These are phyloP conservation scores for Garrulus glandarius DNA, from an alignment of 2,797 vertebrate genomes.

Conservation along the genomic window DNA sequence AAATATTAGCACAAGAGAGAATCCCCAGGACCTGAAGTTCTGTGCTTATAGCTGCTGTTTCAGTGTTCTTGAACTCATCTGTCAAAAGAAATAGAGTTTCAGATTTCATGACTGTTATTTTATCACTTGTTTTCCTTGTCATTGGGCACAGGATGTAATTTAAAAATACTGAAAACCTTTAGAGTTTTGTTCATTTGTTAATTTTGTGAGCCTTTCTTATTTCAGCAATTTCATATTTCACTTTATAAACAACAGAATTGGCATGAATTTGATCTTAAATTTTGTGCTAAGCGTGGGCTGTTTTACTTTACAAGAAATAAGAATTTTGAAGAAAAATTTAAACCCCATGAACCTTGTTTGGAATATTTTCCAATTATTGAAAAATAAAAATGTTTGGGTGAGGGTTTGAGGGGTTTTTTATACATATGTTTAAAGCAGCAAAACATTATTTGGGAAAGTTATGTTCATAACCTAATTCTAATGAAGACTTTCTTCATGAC, in stretches of 20 bases:
- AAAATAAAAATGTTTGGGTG: neutral
- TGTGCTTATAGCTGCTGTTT: neutral
- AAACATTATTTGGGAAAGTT: neutral
- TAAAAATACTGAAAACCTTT: neutral
- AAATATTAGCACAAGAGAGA: neutral
- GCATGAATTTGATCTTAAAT: neutral
- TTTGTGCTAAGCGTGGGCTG: neutral
- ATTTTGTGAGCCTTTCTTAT: neutral
- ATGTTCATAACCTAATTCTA: neutral
- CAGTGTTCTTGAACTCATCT: neutral
- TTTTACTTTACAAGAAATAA: neutral
- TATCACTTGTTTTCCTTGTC: neutral
- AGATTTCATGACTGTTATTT: neutral
- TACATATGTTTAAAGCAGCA: neutral
- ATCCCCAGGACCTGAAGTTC: neutral
- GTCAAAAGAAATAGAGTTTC: neutral
- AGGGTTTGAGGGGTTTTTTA: rapidly evolving
- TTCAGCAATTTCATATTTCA: neutral
- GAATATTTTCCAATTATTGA: neutral
- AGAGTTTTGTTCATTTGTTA: neutral
- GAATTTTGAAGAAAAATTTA: neutral
- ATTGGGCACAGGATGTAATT: neutral
- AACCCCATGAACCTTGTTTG: neutral
- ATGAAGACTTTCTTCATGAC: neutral
- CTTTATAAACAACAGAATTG: neutral